A percentile compares a stretch with the other conserved stretches of the same genome.
phyloP scores from a whole-genome alignment of 2,113 vertebrate genomes.

The Oreochromis spilurus region DNA sequence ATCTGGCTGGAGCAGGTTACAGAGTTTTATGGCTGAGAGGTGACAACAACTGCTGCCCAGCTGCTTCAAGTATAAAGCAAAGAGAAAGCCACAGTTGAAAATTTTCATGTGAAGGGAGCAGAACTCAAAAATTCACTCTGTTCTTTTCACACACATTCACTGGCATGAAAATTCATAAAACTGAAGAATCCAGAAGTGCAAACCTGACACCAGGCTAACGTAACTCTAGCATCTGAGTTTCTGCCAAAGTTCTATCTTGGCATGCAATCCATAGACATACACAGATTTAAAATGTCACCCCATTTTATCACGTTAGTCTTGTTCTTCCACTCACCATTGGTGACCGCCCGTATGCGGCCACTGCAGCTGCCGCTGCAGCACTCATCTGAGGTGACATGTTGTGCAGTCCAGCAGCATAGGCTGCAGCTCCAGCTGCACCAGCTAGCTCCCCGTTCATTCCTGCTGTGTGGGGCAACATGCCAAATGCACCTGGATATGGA shows the following conservation, averaged over 20 bases:
- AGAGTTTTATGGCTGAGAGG: background rate
- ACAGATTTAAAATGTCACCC: background rate
- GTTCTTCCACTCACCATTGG: constrained; percentile 80
- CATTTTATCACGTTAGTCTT: background rate
- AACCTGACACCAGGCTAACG: background rate
- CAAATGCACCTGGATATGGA: constrained; percentile 85
- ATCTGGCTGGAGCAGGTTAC: background rate
- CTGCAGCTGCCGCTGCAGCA: constrained; percentile 80
- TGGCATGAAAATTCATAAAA: background rate
- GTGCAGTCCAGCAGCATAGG: constrained; percentile 88
- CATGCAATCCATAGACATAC: background rate
- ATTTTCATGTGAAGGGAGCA: background rate
- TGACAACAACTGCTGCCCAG: background rate
- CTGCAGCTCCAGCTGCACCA: constrained; percentile 85
- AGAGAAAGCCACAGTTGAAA: background rate
- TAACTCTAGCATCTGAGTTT: background rate
- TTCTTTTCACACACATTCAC: background rate
- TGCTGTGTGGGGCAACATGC: constrained; percentile 87
- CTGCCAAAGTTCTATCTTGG: background rate
- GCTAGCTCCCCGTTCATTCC: constrained; percentile 90
- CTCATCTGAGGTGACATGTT: constrained; percentile 98
- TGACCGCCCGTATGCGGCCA: constrained; percentile 89
- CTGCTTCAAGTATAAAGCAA: background rate
- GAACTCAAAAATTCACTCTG: background rate
- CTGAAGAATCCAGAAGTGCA: background rate